Evolutionary conservation across 1,140 invertebrate species (phyloP).

Genomic region (Zaprionus taronus): DNA sequence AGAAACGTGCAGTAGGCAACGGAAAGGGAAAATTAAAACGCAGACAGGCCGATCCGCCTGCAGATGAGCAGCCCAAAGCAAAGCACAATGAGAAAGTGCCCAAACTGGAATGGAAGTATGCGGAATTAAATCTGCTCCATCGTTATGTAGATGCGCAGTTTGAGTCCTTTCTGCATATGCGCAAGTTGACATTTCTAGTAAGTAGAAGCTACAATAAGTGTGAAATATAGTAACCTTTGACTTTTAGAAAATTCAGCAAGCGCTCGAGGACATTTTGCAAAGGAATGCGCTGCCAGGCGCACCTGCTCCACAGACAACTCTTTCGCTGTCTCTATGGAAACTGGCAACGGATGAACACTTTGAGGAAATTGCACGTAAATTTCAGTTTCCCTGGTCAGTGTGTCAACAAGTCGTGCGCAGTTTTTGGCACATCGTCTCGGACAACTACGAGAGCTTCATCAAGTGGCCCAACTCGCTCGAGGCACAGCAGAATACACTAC

Average conservation of each 20-base stretch:
- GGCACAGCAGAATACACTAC: conserved; percentile 59
- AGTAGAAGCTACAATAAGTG: not conserved
- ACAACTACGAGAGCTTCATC: conserved; percentile 77
- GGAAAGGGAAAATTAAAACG: conserved; percentile 35
- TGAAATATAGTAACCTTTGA: not conserved
- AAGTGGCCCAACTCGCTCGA: conserved; percentile 79
- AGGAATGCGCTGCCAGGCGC: conserved; percentile 45
- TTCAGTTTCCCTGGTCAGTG: conserved; percentile 65
- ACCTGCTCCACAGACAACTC: conserved; percentile 61
- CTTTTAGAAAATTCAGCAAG: conserved; percentile 63
- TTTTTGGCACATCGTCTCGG: conserved; percentile 78
- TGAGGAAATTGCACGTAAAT: conserved; percentile 77
- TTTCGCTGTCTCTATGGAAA: conserved; percentile 78
- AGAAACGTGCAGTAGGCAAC: conserved; percentile 42
- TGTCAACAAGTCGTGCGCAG: conserved; percentile 72
- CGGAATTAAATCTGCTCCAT: conserved; percentile 72
- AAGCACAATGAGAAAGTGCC: conserved; percentile 20
- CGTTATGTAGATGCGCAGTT: conserved; percentile 72
- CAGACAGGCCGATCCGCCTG: not conserved
- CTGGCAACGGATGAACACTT: conserved; percentile 81
- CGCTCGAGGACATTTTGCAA: conserved; percentile 38
- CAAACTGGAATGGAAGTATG: conserved; percentile 51
- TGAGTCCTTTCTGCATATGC: conserved; percentile 75
- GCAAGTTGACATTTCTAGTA: conserved; percentile 73
- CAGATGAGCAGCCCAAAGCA: not conserved